Conservation (phyloP, 1,140 invertebrate species). For the Thalassaphorura encarpata region DNA sequence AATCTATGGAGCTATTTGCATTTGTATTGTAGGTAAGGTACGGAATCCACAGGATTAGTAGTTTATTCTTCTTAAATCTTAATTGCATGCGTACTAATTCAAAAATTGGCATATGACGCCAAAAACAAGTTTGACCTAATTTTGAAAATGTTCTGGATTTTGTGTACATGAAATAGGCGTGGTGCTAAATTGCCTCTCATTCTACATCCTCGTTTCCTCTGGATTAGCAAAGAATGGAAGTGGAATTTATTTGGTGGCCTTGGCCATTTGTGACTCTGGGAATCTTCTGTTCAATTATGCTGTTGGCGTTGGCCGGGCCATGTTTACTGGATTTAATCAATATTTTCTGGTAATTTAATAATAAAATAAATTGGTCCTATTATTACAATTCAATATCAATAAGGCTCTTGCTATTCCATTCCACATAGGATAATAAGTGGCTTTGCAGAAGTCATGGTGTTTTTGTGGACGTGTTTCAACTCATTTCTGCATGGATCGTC, state of each 20-base stretch:
- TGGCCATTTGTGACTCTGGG: conserved; percentile 38
- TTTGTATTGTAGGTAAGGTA: conserved; percentile 37
- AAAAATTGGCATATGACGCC: too few species aligned
- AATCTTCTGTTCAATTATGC: conserved; percentile 38
- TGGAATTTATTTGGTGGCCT: conserved; percentile 35
- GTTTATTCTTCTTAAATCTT: not conserved
- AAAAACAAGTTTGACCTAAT: not conserved
- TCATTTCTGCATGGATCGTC: conserved; percentile 28
- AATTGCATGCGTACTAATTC: not conserved
- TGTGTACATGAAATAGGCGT: conserved; percentile 13
- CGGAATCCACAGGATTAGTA: too few species aligned
- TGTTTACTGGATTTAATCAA: conserved; percentile 34
- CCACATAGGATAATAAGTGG: conserved; percentile 19
- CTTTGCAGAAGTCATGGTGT: conserved; percentile 26
- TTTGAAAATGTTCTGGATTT: too few species aligned
- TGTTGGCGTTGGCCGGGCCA: conserved; percentile 35
- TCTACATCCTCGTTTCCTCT: conserved; percentile 25
- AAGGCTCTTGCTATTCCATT: not conserved
- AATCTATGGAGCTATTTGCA: conserved; percentile 35
- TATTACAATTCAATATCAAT: not conserved
- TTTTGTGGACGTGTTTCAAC: conserved; percentile 28
- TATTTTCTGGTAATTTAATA: conserved; percentile 36
- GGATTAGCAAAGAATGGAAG: conserved; percentile 25
- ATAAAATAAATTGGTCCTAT: conserved; percentile 23
- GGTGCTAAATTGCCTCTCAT: conserved; percentile 22